Evolutionary conservation across 53 echinoderm and acorn worm genomes (phyloP), one percentile per base, ranked within the genome.

Genomic region (Astropecten irregularis): DNA sequence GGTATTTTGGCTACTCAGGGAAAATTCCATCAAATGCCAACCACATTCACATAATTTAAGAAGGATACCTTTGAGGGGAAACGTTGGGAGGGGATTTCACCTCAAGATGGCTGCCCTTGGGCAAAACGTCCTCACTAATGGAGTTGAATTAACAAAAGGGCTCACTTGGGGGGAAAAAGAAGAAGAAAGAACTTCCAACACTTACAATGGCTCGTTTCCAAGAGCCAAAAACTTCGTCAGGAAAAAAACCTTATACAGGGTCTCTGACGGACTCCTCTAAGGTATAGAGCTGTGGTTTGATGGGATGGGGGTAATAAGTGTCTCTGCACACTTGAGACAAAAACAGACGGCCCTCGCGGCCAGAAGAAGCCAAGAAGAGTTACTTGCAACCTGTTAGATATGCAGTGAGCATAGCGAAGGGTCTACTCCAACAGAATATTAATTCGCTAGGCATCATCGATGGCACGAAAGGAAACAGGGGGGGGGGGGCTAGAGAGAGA

Each of bases 291-390:
- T n/a, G n/a, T n/a, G n/a, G n/a, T n/a, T n/a, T n/a, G n/a, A n/a
- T n/a, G n/a, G n/a, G n/a, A n/a, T n/a, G n/a, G 52, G 71, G 52
- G 32, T 52, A 52, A 71, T 71, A 49, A 49, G 47, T 25, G 8
- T 71, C 52, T 0, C 27, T 58, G 59, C 51, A 33, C 71, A 71
- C 71, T 71, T 36, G 52, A 71, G 71, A 49, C 36, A 51, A 51
- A 69, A 53, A 28, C 71, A 34, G 71, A 10, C 30, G 48, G 71
- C 71, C 71, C 71, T 71, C 34, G 30, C 52, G 27, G 49, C 33
- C 71, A 71, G 52, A 71, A 33, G 49, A 71, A 52, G 71, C n/a
- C 71, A 44, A 31, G 31, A 32, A 31, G 35, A 50, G 31, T 58
- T 18, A 14, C 51, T 51, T 44, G 33, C 27, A 51, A 48, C 31